Evolutionary conservation across 2,888 invertebrate genomes (phyloP).

Genomic region (Scelioninae gen. 1): DNA sequence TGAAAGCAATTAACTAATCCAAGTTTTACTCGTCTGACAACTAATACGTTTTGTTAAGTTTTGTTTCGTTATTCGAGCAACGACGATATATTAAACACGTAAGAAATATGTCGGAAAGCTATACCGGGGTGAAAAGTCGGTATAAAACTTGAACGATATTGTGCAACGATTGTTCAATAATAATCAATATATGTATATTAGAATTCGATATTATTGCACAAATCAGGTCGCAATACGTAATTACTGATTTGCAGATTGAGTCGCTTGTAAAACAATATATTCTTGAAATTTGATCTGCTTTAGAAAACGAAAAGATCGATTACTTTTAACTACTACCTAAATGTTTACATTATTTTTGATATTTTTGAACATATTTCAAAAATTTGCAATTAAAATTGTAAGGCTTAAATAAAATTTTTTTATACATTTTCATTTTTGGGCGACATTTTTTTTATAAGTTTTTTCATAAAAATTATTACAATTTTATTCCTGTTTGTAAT

Average conservation of each 20-base stretch:
- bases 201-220: slow-evolving; percentile 39
- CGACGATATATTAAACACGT: slow-evolving; percentile 6
- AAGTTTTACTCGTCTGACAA: slow-evolving; percentile 30
- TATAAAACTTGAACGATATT: background rate
- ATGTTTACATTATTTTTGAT: background rate
- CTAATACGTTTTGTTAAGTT: too few species aligned
- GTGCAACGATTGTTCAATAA: slow-evolving; percentile 29
- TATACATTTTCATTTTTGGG: too few species aligned
- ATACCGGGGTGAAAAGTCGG: background rate
- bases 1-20: slow-evolving; percentile 41
- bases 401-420: too few species aligned
- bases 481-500: too few species aligned
- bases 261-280: slow-evolving; percentile 29
- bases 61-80: slow-evolving; percentile 11
- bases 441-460: too few species aligned
- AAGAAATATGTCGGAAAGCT: background rate
- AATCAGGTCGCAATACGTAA: slow-evolving; percentile 8
- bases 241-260: slow-evolving; percentile 38
- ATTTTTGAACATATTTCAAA: background rate
- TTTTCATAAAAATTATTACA: too few species aligned
- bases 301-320: background rate
- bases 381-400: background rate
- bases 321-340: background rate
- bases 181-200: slow-evolving; percentile 32
- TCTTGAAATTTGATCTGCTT: slow-evolving; percentile 16